Percentiles rank a stretch among this genome's conserved stretches.
Conservation (phyloP, 2,888 invertebrate genomes). For the Theristus sp. region DNA sequence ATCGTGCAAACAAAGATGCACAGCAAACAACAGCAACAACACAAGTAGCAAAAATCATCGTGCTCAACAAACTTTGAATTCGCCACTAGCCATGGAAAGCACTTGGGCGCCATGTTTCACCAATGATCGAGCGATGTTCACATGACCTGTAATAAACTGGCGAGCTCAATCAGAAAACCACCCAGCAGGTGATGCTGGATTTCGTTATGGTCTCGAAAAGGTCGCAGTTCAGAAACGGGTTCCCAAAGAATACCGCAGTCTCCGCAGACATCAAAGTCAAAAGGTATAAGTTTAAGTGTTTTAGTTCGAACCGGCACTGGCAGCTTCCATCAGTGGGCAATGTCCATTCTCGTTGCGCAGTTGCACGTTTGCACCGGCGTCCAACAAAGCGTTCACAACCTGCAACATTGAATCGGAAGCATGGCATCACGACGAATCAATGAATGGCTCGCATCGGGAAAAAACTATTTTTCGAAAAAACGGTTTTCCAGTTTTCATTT, state of each 20-base stretch:
- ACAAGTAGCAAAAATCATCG: too few relatives aligned
- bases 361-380: slow-evolving; percentile 79
- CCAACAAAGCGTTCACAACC: slow-evolving; percentile 50
- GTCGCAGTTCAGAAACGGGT: too few relatives aligned
- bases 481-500: too few relatives aligned
- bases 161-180: background rate
- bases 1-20: too few relatives aligned
- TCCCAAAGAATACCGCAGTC: background rate
- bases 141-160: slow-evolving; percentile 49
- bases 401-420: background rate
- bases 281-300: too few relatives aligned
- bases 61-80: too few relatives aligned
- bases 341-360: slow-evolving; percentile 98
- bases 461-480: too few relatives aligned
- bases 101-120: slow-evolving; percentile 81
- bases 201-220: too few relatives aligned
- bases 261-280: background rate
- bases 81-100: background rate
- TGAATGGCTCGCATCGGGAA: too few relatives aligned
- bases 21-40: too few relatives aligned
- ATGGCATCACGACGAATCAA: too few relatives aligned
- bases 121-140: slow-evolving; percentile 73
- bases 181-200: too few relatives aligned
- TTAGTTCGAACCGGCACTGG: slow-evolving; percentile 22
- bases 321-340: slow-evolving; percentile 52